phyloP scores from a whole-genome alignment of 2,113 vertebrate genomes.

The Balaeniceps rex region DNA sequence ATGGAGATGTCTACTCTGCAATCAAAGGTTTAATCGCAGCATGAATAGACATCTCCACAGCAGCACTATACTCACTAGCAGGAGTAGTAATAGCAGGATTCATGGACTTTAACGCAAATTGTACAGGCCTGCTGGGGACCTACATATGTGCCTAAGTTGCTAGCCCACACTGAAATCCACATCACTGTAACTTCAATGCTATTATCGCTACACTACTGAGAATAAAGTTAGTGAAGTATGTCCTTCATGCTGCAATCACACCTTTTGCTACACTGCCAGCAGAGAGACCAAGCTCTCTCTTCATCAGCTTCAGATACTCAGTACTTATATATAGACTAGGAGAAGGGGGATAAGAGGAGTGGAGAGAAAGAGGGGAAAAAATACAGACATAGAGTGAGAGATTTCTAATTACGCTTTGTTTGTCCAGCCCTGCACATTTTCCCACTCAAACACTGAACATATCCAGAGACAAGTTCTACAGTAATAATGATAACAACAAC shows the following conservation, averaged over 20 bases:
- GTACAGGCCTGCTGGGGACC: neutral
- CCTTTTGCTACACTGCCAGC: neutral
- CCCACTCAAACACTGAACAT: neutral
- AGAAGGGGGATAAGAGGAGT: neutral
- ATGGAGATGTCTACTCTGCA: neutral
- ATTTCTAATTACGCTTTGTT: neutral
- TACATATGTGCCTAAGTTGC: neutral
- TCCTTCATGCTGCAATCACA: neutral
- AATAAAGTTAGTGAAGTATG: neutral
- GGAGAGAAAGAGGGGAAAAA: neutral
- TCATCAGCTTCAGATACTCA: neutral
- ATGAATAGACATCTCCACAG: neutral
- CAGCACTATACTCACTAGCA: neutral
- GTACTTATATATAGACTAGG: neutral
- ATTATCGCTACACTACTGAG: neutral
- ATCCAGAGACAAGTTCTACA: neutral
- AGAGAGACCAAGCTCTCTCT: neutral
- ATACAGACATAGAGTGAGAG: neutral
- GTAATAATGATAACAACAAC: neutral
- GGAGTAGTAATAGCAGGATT: neutral
- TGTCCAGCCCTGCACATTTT: neutral
- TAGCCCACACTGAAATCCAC: neutral
- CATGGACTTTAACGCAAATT: neutral
- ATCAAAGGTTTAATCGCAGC: neutral
- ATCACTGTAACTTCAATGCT: neutral